Evolutionary conservation across 2,113 vertebrate species (phyloP), one percentile per base, ranked within the genome.

Genomic region (Solea solea): DNA sequence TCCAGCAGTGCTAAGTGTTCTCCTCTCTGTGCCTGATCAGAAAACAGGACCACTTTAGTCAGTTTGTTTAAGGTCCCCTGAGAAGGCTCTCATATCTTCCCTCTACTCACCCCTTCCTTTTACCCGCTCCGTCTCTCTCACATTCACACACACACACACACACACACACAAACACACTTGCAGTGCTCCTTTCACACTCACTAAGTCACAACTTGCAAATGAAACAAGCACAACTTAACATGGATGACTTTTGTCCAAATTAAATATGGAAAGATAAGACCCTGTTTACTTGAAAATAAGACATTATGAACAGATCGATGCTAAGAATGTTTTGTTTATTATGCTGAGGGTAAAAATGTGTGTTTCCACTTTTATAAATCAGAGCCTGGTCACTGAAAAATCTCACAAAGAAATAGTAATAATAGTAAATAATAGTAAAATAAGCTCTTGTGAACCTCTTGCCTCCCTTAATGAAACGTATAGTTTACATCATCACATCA

Each of bases 1-100:
- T 88, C 86, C 83, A 87, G 84, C 86, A 89, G 85, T 83, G 81
- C 85, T 93, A 89, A 91, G 85, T 90, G 88, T 89, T 91, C 84
- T 79, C 78, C 87, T 88, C 84, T 77, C 78, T 81, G 80, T 83
- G 88, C 85, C 87, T 84, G 86, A 91, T 92, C 91, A 90, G 86
- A 91, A 90, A 91, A 89, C 89, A 90, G 87, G 84, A 89, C 86
- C 87, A 89, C 86, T 92, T 91, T 89, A 90, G 83, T 88, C 83
- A 79, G 88, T 92, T 90, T 91, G 88, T 90, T 92, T 91, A 91
- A 86, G 77, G 79, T 90, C 91, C 90, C 89, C 46, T 0, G 88
- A 91, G 90, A 82, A 87, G 75, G 76, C 79, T 87, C 83, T 90
- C 83, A 80, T 85, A 75, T 89, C 80, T 65, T 84, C 76, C 69